Evolutionary conservation across 2,888 invertebrate genomes (phyloP).

Genomic region (Archaeoteleia sp.): DNA sequence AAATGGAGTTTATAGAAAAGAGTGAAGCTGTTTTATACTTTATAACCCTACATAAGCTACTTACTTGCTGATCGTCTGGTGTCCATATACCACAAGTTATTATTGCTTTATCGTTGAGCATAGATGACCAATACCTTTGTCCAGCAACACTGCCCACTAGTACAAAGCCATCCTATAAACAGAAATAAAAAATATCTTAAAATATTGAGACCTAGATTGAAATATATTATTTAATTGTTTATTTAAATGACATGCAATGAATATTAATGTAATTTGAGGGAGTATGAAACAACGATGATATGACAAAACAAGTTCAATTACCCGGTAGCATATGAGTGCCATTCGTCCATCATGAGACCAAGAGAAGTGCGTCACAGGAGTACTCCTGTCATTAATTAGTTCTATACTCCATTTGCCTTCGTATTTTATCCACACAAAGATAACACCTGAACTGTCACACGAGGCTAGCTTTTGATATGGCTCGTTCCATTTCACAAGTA

Average conservation of each 20-base stretch:
- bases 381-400: slow-evolving; percentile 97
- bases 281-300: too few relatives aligned
- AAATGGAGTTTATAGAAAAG: slow-evolving; percentile 40
- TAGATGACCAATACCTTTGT: slow-evolving; percentile 98
- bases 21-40: too few relatives aligned
- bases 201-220: too few relatives aligned
- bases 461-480: slow-evolving; percentile 98
- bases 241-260: too few relatives aligned
- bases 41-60: too few relatives aligned
- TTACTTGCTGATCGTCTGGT: slow-evolving; percentile 93
- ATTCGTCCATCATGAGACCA: slow-evolving; percentile 99
- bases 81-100: slow-evolving; percentile 99
- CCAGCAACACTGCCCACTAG: slow-evolving; percentile 98
- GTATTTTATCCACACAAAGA: slow-evolving; percentile 99
- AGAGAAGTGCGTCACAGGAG: slow-evolving; percentile 97
- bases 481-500: slow-evolving; percentile 98
- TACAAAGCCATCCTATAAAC: slow-evolving; percentile 93
- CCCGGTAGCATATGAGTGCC: slow-evolving; percentile 98
- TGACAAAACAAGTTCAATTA: too few relatives aligned
- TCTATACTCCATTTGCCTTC: slow-evolving; percentile 99
- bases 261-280: too few relatives aligned
- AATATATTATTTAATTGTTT: too few relatives aligned
- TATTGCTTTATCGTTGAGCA: slow-evolving; percentile 94
- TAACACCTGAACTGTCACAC: slow-evolving; percentile 97
- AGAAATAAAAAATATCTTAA: slow-evolving; percentile 2